Evolutionary conservation across 2,797 vertebrate genomes (phyloP).

Genomic region (Typhlichthys subterraneus): DNA sequence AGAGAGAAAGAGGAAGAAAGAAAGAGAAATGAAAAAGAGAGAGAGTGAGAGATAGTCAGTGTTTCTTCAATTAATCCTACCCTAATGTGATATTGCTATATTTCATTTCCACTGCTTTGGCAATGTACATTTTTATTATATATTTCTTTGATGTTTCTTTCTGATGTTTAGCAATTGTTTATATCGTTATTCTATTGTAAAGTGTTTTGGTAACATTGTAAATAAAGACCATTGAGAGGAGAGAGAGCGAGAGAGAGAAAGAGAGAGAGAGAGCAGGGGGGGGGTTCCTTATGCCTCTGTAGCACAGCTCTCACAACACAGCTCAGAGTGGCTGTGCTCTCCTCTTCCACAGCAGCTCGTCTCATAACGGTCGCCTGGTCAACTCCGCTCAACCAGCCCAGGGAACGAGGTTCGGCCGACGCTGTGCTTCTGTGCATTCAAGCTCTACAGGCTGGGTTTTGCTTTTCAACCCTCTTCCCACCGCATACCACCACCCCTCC

Average conservation of each 20-base stretch:
- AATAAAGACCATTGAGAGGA: no score
- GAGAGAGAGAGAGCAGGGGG: conserved; percentile 19
- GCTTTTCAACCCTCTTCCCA: neutral
- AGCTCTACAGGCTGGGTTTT: conserved; percentile 27
- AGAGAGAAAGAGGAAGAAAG: no score
- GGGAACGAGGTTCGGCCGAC: conserved; percentile 39
- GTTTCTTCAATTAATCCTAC: no score
- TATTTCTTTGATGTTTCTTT: no score
- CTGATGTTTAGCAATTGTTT: no score
- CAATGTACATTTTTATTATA: no score
- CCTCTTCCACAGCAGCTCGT: conserved; percentile 32
- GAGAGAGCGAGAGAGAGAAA: neutral
- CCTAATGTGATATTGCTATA: no score
- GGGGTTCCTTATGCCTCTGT: conserved; percentile 77
- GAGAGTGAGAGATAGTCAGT: no score
- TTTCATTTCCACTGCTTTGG: no score
- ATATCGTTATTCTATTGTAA: no score
- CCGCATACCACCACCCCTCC: neutral
- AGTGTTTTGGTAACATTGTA: no score
- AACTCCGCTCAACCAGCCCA: conserved; percentile 51
- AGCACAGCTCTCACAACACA: conserved; percentile 61
- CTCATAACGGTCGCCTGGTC: conserved; percentile 34
- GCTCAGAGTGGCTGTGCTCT: conserved; percentile 44
- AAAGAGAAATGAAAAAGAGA: no score
- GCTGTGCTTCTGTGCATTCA: conserved; percentile 41